Percentiles rank a stretch among this genome's conserved stretches.
Conservation (phyloP, 2,113 vertebrate species). For the Lycocorax pyrrhopterus region DNA sequence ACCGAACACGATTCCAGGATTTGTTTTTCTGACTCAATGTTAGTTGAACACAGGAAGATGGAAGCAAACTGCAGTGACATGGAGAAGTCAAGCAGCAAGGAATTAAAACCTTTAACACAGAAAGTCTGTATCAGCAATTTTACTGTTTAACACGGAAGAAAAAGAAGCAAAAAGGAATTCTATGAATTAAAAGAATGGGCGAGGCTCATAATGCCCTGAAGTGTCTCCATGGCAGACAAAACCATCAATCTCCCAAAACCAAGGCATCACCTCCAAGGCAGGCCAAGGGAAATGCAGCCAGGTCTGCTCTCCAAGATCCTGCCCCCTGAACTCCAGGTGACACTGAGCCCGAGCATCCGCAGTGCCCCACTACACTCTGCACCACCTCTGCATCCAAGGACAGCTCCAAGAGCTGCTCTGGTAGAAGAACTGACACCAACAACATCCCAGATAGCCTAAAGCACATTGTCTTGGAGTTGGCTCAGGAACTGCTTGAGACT, state of each 20-base stretch:
- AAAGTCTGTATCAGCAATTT: neutral
- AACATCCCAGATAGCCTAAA: neutral
- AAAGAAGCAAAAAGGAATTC: neutral
- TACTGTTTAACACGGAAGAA: neutral
- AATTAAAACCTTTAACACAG: neutral
- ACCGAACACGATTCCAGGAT: neutral
- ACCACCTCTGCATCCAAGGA: neutral
- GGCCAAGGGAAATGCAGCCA: neutral
- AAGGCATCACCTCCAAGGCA: neutral
- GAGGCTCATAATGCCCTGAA: neutral
- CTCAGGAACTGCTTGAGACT: neutral
- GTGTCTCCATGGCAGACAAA: neutral
- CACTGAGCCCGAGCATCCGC: rapidly evolving
- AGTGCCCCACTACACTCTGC: rapidly evolving
- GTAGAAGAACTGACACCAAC: neutral
- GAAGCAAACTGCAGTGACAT: neutral
- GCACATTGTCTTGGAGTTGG: neutral
- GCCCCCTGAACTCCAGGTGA: rapidly evolving
- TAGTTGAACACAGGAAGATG: neutral
- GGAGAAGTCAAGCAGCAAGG: neutral
- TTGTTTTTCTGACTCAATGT: neutral
- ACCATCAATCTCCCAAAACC: neutral
- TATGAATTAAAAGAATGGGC: neutral
- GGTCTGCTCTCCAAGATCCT: neutral
- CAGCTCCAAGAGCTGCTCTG: neutral